Evolutionary conservation across 2,113 vertebrate genomes (phyloP).

Genomic region (Microtus ochrogaster): DNA sequence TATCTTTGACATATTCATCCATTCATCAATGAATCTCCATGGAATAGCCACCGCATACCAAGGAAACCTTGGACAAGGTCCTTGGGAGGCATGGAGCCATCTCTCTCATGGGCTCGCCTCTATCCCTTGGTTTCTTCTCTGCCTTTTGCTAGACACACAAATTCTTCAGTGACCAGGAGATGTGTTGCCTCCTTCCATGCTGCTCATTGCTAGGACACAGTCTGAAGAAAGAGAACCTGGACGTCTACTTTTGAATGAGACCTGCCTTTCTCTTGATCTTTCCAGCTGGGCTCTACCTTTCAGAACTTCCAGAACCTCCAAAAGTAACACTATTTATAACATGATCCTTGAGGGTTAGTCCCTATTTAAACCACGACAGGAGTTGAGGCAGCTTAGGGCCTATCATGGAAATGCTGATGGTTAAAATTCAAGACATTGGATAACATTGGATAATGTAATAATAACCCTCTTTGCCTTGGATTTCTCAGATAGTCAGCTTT

Average conservation of each 20-base stretch:
- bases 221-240: not conserved
- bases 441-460: not conserved
- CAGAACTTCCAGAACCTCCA: not conserved
- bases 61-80: not conserved
- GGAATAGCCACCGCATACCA: not conserved
- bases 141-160: not conserved
- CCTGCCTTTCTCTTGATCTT: not conserved
- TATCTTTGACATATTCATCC: slow-evolving; percentile 38
- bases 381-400: not conserved
- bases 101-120: not conserved
- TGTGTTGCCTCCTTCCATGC: not conserved
- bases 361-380: not conserved
- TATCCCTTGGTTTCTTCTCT: not conserved
- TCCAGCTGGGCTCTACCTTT: not conserved
- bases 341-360: not conserved
- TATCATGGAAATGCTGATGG: not conserved
- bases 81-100: too few species aligned
- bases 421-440: not conserved
- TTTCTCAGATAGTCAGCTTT: not conserved
- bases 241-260: not conserved
- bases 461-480: not conserved
- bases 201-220: not conserved
- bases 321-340: not conserved
- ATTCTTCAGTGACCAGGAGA: not conserved
- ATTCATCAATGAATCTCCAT: slow-evolving; percentile 20